Evolutionary conservation across 2,888 invertebrate species (phyloP).

Genomic region (Antheraea assamensis): DNA sequence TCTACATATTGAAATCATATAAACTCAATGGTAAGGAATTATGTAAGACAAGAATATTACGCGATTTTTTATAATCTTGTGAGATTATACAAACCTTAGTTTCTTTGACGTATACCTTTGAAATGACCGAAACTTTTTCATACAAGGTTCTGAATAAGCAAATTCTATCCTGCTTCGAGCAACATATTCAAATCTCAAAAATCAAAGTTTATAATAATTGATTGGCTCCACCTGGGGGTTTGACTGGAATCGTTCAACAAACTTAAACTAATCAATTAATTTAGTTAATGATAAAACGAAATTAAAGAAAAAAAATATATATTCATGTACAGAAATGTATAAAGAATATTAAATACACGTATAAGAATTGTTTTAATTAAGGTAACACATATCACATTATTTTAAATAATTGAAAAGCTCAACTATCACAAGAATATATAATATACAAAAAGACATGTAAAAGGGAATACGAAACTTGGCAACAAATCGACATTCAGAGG

Average conservation of each 20-base stretch:
- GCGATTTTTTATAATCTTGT: not conserved
- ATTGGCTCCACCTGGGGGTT: not conserved
- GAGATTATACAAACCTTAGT: not conserved
- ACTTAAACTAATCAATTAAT: not conserved
- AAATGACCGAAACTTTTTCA: no score
- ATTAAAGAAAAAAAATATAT: not conserved
- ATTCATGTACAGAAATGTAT: not conserved
- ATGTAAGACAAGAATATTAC: not conserved
- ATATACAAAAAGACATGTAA: conserved; percentile 11
- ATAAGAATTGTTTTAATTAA: not conserved
- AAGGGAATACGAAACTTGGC: conserved; percentile 23
- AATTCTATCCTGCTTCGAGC: no score
- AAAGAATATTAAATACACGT: not conserved
- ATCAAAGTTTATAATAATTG: not conserved
- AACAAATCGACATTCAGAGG: conserved; percentile 21
- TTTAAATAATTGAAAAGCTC: not conserved
- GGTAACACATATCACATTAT: not conserved
- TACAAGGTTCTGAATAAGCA: no score
- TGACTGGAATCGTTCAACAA: not conserved
- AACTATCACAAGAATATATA: not conserved
- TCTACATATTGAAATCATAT: not conserved
- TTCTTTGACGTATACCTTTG: not conserved
- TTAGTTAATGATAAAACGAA: not conserved
- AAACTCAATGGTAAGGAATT: not conserved
- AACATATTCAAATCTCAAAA: not conserved